phyloP scores from a whole-genome alignment of 1,140 invertebrate genomes.

The Macrostomum lignano region DNA sequence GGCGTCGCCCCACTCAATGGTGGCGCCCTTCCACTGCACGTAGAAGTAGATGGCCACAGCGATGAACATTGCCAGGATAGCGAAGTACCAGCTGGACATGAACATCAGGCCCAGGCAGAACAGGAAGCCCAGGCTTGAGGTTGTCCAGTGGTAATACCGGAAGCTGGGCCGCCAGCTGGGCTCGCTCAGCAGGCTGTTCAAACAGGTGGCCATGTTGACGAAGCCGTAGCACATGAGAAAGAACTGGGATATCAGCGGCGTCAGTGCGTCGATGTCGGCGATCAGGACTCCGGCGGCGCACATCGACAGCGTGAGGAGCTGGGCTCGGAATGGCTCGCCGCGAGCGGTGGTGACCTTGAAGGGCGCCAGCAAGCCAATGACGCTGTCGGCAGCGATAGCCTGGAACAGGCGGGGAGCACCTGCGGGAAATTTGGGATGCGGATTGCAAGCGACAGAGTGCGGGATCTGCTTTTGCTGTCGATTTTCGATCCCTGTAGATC shows the following conservation, averaged over 20 bases:
- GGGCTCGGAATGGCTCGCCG: constrained; percentile 72
- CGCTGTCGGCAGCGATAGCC: constrained; percentile 82
- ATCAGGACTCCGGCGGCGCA: constrained; percentile 79
- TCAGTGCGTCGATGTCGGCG: constrained; percentile 32
- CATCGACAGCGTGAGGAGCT: constrained; percentile 62
- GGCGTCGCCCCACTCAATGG: constrained; percentile 99
- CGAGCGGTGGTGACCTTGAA: constrained; percentile 63
- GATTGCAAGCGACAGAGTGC: too few species aligned
- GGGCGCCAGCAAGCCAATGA: constrained; percentile 69
- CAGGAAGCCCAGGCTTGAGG: constrained; percentile 61
- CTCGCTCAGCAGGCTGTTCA: constrained; percentile 66
- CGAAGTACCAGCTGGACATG: constrained; percentile 73
- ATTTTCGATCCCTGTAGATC: too few species aligned
- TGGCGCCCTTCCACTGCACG: constrained; percentile 36
- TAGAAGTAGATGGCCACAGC: constrained; percentile 55
- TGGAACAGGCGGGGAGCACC: constrained; percentile 40
- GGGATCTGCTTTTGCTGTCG: too few species aligned
- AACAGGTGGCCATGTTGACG: constrained; percentile 83
- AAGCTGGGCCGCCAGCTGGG: constrained; percentile 95
- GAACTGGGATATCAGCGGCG: constrained; percentile 38
- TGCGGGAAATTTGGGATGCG: too few species aligned
- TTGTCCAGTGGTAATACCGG: constrained; percentile 85
- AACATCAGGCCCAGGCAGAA: constrained; percentile 96
- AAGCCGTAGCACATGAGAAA: constrained; percentile 99
- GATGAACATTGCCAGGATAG: constrained; percentile 2